These are phyloP conservation scores for Andrena minutula DNA, from an alignment of 2,888 invertebrate species.

Conservation along the genomic window DNA sequence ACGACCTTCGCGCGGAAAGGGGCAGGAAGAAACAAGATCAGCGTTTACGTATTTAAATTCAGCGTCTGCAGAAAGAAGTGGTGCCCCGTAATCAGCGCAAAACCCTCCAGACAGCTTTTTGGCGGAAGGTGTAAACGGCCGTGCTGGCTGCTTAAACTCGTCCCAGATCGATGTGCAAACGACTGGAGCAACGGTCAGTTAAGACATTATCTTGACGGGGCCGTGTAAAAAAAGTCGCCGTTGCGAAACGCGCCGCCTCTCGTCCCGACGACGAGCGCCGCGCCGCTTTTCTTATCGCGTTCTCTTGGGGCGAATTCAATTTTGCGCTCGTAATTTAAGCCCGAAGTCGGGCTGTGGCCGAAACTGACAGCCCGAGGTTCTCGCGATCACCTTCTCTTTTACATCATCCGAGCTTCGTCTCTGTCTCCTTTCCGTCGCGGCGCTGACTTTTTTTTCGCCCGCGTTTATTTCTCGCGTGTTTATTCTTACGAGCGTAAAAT, in stretches of 20 bases:
- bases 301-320: constrained; percentile 51
- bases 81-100: constrained; percentile 49
- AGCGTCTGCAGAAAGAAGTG: constrained; percentile 50
- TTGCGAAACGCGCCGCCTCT: constrained; percentile 57
- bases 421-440: background rate
- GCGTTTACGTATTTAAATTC: constrained; percentile 60
- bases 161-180: constrained; percentile 70
- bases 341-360: background rate
- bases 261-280: constrained; percentile 43
- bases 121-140: constrained; percentile 72
- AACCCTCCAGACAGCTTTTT: constrained; percentile 62
- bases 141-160: constrained; percentile 66
- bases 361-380: background rate
- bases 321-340: constrained; percentile 49
- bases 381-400: background rate
- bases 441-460: background rate
- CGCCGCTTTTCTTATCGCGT: constrained; percentile 50
- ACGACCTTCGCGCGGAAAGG: background rate
- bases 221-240: constrained; percentile 63
- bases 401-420: background rate
- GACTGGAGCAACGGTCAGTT: constrained; percentile 60
- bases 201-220: constrained; percentile 71
- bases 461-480: background rate
- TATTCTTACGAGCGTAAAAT: background rate
- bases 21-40: constrained; percentile 33